Base-by-base conservation (phyloP, 2,113 vertebrate species). In the Opisthocomus hoazin region DNA sequence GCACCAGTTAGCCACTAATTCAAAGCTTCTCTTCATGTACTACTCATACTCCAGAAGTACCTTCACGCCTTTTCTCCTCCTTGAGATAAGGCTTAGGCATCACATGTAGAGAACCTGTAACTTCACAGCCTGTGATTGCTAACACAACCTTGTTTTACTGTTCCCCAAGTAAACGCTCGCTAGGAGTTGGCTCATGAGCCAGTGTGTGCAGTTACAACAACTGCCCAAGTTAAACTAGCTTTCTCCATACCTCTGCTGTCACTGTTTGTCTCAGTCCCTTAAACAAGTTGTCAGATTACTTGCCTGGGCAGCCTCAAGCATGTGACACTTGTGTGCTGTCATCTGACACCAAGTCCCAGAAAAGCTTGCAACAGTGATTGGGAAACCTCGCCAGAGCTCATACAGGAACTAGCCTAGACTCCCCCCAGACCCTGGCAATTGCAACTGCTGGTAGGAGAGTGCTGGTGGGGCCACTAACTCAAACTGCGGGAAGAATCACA, bases 271-370 rank as follows among this genome's bases (percentile, higher is more conserved):
- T 93, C 74, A 10, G 80, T 11, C 57, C 79, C 43, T 53, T 53
- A 78, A 89, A 77, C 34, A 64, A 74, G 13, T 76, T 68, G 56
- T 41, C 89, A 90, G 43, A 89, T 91, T 79, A 82, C 84, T 95
- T 58, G 51, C 78, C 89, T 68, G 61, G 69, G 48, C 87, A 78
- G 90, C 63, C 75, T 65, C 63, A 93, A 83, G 50, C 95, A 96
- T 94, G 94, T 96, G 94, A 96, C 91, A 94, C 63, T 91, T 90
- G 91, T 54, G 75, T 61, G 63, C 91, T 80, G 95, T 93, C 94
- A 97, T 91, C 78, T 91, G 95, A 97, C 93, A 96, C 95, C 94
- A 78, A 94, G 87, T 64, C 61, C 73, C 89, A 95, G 91, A 95
- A 94, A 94, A 96, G 93, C 78, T 50, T 91, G 66, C 78, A 90